These are phyloP conservation scores for Menura novaehollandiae DNA, from an alignment of 2,113 vertebrate genomes.

Conservation along the genomic window DNA sequence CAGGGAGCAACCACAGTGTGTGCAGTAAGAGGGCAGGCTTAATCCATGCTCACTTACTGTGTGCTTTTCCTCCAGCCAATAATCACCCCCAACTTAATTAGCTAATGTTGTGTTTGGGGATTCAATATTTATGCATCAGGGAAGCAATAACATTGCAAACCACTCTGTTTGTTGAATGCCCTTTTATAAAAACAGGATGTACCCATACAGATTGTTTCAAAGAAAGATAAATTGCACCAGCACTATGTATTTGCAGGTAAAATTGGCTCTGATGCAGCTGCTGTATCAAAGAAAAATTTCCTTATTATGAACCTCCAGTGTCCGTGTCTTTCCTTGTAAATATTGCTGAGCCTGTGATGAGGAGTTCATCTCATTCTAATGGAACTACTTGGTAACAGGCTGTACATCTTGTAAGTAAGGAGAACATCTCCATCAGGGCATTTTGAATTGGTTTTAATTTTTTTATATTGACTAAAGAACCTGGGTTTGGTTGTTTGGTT, in stretches of 20 bases:
- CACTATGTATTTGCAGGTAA: not conserved
- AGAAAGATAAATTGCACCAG: not conserved
- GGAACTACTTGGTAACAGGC: not conserved
- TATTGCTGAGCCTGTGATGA: not conserved
- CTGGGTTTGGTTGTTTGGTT: not conserved
- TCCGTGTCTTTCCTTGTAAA: not conserved
- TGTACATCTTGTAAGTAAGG: not conserved
- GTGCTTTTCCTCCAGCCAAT: not conserved
- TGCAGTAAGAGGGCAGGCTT: constrained; percentile 31
- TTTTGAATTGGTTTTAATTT: not conserved
- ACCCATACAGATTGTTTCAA: not conserved
- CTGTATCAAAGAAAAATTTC: not conserved
- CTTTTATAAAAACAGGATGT: not conserved
- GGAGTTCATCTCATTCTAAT: not conserved
- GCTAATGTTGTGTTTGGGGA: not conserved
- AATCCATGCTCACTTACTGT: not conserved
- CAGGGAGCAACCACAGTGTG: not conserved
- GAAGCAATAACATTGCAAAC: not conserved
- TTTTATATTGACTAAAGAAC: not conserved
- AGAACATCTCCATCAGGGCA: not conserved
- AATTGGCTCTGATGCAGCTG: not conserved
- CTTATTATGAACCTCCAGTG: not conserved
- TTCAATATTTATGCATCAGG: not conserved
- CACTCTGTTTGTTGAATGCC: not conserved
- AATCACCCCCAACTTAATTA: constrained; percentile 27